A percentile compares a stretch with the other conserved stretches of the same genome.
Conservation (phyloP, 2,888 invertebrate genomes). For the Apamea sordens region DNA sequence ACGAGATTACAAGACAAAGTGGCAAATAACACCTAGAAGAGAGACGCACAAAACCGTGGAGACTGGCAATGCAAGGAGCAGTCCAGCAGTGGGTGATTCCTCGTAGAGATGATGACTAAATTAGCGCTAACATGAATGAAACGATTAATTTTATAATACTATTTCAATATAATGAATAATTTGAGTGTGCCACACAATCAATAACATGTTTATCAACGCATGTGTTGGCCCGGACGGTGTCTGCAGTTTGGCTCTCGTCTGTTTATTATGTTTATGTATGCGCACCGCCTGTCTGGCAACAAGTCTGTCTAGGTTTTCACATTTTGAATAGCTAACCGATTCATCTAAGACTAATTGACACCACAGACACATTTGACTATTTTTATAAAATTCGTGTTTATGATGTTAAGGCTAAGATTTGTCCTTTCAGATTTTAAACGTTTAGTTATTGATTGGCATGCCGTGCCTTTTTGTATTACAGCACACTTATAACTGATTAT, state of each 20-base stretch:
- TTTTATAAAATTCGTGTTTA: slow-evolving; percentile 12
- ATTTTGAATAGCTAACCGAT: slow-evolving; percentile 15
- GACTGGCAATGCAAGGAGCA: background rate
- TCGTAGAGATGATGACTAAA: background rate
- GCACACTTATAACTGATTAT: background rate
- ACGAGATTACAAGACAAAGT: background rate
- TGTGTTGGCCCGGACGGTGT: slow-evolving; percentile 36
- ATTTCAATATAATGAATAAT: slow-evolving; percentile 31
- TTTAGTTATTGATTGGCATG: slow-evolving; percentile 11
- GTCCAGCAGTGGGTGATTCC: background rate
- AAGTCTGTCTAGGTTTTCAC: slow-evolving; percentile 40
- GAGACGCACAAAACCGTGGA: background rate
- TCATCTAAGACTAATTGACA: slow-evolving; percentile 37
- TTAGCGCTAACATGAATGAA: background rate
- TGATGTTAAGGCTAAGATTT: background rate
- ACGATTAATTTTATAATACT: background rate
- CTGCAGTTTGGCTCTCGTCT: slow-evolving; percentile 40
- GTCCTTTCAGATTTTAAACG: slow-evolving; percentile 17
- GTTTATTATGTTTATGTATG: slow-evolving; percentile 44
- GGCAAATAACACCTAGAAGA: background rate
- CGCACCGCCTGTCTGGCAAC: slow-evolving; percentile 28
- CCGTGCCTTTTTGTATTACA: background rate
- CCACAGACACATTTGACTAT: background rate
- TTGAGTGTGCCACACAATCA: slow-evolving; percentile 48
- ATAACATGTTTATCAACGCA: slow-evolving; percentile 59